These are phyloP conservation scores for Galbula dea DNA, from an alignment of 2,113 vertebrate species.

Conservation along the genomic window DNA sequence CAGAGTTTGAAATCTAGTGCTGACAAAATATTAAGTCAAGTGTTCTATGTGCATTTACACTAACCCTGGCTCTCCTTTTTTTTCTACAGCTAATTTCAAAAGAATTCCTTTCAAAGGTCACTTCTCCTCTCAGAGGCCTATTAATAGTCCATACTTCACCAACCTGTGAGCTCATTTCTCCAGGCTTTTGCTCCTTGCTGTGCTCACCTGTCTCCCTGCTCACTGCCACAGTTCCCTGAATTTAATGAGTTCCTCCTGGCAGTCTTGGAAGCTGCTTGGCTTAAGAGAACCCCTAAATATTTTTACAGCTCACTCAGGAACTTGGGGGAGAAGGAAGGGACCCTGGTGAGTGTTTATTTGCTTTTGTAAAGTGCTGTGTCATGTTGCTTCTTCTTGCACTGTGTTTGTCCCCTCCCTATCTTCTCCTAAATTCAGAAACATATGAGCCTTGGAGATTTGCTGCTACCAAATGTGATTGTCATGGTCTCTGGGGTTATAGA, in stretches of 20 bases:
- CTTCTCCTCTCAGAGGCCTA: neutral
- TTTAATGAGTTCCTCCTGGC: slow-evolving; percentile 37
- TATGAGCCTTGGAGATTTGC: neutral
- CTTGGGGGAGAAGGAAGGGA: neutral
- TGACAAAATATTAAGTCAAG: neutral
- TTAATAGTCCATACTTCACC: neutral
- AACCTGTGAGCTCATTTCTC: neutral
- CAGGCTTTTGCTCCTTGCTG: neutral
- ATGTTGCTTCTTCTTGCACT: neutral
- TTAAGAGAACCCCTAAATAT: neutral
- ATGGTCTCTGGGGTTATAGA: neutral
- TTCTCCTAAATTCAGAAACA: neutral
- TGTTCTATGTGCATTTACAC: neutral
- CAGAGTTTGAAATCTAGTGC: neutral
- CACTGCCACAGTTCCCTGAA: neutral
- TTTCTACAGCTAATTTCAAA: neutral
- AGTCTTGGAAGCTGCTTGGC: neutral
- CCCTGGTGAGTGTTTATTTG: neutral
- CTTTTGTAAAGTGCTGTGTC: neutral
- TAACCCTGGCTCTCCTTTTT: neutral
- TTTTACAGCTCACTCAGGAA: neutral
- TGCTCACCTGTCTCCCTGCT: neutral
- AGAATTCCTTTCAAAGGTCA: neutral
- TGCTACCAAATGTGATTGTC: neutral
- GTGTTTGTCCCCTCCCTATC: neutral